These are phyloP conservation scores for Galerucella pusilla DNA, from an alignment of 2,888 invertebrate species.

Conservation along the genomic window DNA sequence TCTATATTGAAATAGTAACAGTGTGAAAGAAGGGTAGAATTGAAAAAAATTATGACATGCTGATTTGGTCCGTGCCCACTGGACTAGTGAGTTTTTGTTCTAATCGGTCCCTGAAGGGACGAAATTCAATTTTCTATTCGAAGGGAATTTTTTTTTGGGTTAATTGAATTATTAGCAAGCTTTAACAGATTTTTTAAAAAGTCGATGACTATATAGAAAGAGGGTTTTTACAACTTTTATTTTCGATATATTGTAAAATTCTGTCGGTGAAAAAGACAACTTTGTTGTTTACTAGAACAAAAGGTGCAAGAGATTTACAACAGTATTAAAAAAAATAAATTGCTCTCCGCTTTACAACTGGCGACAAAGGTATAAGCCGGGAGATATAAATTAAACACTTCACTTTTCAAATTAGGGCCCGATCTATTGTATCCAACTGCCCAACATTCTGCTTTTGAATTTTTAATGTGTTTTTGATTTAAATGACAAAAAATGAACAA, in stretches of 20 bases:
- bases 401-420: conserved; percentile 28
- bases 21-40: conserved; percentile 53
- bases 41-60: conserved; percentile 50
- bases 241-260: not conserved
- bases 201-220: not conserved
- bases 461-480: conserved; percentile 30
- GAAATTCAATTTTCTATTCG: conserved; percentile 35
- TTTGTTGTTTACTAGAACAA: conserved; percentile 21
- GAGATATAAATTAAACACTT: conserved; percentile 57
- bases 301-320: conserved; percentile 54
- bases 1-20: conserved; percentile 55
- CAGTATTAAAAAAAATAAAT: conserved; percentile 58
- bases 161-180: conserved; percentile 41
- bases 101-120: conserved; percentile 28
- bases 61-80: conserved; percentile 32
- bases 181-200: conserved; percentile 5
- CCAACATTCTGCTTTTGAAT: conserved; percentile 26
- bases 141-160: conserved; percentile 31
- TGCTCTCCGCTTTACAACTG: conserved; percentile 58
- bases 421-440: conserved; percentile 27
- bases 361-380: conserved; percentile 57
- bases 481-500: conserved; percentile 17
- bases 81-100: conserved; percentile 39
- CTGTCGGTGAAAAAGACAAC: conserved; percentile 5
- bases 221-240: not conserved